Conservation (phyloP, 2,888 invertebrate genomes). For the Limnephilus marmoratus region DNA sequence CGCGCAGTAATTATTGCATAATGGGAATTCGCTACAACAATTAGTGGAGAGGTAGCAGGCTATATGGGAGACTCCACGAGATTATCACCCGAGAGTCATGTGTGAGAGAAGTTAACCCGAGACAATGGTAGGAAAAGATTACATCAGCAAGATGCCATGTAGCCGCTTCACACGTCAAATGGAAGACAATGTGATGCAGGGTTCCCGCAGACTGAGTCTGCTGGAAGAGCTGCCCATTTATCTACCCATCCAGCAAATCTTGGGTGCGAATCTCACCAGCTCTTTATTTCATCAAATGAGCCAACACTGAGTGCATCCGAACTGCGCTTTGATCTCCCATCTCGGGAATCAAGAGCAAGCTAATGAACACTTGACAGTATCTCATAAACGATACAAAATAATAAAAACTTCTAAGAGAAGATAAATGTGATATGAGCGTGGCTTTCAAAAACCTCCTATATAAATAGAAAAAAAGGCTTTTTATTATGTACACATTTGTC, state of each 20-base stretch:
- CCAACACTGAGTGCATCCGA: background rate
- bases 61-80: background rate
- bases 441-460: background rate
- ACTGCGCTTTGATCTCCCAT: background rate
- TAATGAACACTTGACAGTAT: background rate
- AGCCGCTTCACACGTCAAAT: constrained; percentile 22
- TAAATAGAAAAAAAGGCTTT: no score
- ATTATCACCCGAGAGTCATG: constrained; percentile 25
- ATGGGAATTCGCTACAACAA: constrained; percentile 27
- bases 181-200: constrained; percentile 24
- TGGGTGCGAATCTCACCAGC: background rate
- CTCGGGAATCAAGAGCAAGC: background rate
- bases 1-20: constrained; percentile 19
- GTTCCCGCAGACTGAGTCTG: background rate
- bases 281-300: background rate
- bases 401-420: background rate
- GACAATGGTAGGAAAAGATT: constrained; percentile 39
- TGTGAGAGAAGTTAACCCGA: constrained; percentile 27
- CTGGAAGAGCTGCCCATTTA: background rate
- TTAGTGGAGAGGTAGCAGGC: background rate
- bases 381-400: background rate
- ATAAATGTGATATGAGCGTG: background rate
- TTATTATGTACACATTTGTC: no score
- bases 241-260: background rate
- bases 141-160: constrained; percentile 32